Conservation (phyloP, 92 coral and sea anemone genomes). For the Siderastrea radians region DNA sequence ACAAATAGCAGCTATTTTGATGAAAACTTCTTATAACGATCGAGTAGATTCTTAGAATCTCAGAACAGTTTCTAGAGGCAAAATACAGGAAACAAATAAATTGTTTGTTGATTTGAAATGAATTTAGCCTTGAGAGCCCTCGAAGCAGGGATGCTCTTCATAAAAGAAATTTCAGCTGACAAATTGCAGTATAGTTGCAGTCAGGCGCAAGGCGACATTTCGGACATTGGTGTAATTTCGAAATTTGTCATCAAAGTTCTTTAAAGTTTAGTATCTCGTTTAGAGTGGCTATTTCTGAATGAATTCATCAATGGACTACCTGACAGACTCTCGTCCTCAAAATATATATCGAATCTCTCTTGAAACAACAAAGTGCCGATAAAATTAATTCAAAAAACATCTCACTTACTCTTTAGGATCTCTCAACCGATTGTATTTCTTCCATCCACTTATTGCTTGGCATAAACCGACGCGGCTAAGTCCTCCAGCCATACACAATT, state of each 20-base stretch:
- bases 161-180: neutral
- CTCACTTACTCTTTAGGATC: neutral
- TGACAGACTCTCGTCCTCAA: neutral
- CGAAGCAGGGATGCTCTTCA: neutral
- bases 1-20: too few species aligned
- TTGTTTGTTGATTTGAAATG: neutral
- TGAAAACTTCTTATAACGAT: too few species aligned
- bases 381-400: slow-evolving; percentile 14
- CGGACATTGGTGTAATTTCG: too few species aligned
- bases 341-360: neutral
- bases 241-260: neutral
- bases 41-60: too few species aligned
- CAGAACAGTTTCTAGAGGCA: neutral
- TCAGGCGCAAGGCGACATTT: too few species aligned
- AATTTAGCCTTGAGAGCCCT: neutral
- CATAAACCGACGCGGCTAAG: neutral
- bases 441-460: neutral
- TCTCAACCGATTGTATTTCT: neutral
- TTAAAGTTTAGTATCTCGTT: neutral
- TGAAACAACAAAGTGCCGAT: neutral
- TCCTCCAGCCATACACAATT: neutral
- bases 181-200: too few species aligned
- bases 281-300: neutral
- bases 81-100: neutral
- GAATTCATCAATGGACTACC: neutral